A percentile compares a stretch with the other conserved stretches of the same genome.
These are phyloP conservation scores for Cinara cedri DNA, from an alignment of 2,888 invertebrate species.

Conservation along the genomic window DNA sequence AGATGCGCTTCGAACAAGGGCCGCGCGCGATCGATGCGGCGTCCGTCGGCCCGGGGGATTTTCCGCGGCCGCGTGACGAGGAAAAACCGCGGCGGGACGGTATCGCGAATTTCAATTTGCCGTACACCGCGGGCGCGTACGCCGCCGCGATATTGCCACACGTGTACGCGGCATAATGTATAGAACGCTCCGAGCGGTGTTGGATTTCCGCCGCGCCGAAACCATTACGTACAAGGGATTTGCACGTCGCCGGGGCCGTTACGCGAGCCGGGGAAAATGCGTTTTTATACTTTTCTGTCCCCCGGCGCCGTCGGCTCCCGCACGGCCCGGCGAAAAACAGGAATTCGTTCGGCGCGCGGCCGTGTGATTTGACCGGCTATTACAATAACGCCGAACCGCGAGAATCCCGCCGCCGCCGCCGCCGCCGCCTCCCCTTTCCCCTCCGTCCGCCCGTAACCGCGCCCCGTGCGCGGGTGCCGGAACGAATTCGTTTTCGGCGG, in stretches of 20 bases:
- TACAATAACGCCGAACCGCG: not conserved
- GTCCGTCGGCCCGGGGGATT: not conserved
- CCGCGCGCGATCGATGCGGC: not conserved
- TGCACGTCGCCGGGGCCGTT: constrained; percentile 21
- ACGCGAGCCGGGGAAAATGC: constrained; percentile 16
- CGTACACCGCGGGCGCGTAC: not conserved
- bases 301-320: not conserved
- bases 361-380: not conserved
- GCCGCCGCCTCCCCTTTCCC: not conserved
- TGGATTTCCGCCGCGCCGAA: constrained; percentile 21
- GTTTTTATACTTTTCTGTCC: constrained; percentile 32
- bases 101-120: constrained; percentile 46
- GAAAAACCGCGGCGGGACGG: too few relatives aligned
- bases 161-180: not conserved
- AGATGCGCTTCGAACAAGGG: too few relatives aligned
- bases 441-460: not conserved
- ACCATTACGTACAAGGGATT: constrained; percentile 47
- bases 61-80: not conserved
- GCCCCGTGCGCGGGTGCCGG: not conserved
- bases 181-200: not conserved
- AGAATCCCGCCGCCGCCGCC: not conserved
- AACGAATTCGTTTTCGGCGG: constrained; percentile 18
- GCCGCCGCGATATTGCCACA: too few relatives aligned
- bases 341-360: constrained; percentile 26
- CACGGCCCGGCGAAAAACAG: constrained; percentile 1